Evolutionary conservation across 92 coral and sea anemone species (phyloP), one percentile per base, ranked within the genome.

Genomic region (Epizoanthus rinbou): DNA sequence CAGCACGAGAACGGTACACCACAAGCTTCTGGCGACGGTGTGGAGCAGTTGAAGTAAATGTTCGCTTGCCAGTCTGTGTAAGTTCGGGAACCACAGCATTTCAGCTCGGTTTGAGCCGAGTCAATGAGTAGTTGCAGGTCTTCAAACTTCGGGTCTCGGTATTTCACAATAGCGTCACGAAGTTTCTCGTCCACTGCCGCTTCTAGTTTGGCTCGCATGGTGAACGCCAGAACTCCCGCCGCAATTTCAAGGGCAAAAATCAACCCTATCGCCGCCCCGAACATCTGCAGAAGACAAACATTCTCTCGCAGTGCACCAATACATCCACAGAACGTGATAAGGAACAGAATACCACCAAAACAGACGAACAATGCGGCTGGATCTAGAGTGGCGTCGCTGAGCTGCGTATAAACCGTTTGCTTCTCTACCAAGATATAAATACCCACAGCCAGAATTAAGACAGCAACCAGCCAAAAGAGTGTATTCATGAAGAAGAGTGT

Each of bases 1-100:
- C 99, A 96, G 71, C 99, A 96, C 6, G 99, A 91, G 62, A 56
- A 92, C 0, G 99, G 99, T 19, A 96, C 99, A 9, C 96, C 95
- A 43, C 99, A 93, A 15, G 87, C 82, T 56, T 90, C 91, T 9
- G 63, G 79, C 0, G 88, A 80, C 3, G 75, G 85, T 4, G 92
- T 52, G 5, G 92, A 67, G 75, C 99, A 93, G 90, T 96, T 96
- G 87, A 91, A 96, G 80, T 96, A 96, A 14, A 86, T 74, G 64
- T 96, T 96, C 45, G 87, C 72, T 39, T 84, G 53, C 99, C 99
- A 96, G 82, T 96, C 99, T 19, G 76, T 74, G 67, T 87, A 85
- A 1, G 80, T 21, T 13, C 81, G 86, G 1, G 95, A 91, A 0
- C 99, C 99, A n/a, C 99, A 96, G 64, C 99, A 96, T 14, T 82